These are phyloP conservation scores for Bryconaethiops microstoma DNA, from an alignment of 2,797 vertebrate genomes.

Conservation along the genomic window DNA sequence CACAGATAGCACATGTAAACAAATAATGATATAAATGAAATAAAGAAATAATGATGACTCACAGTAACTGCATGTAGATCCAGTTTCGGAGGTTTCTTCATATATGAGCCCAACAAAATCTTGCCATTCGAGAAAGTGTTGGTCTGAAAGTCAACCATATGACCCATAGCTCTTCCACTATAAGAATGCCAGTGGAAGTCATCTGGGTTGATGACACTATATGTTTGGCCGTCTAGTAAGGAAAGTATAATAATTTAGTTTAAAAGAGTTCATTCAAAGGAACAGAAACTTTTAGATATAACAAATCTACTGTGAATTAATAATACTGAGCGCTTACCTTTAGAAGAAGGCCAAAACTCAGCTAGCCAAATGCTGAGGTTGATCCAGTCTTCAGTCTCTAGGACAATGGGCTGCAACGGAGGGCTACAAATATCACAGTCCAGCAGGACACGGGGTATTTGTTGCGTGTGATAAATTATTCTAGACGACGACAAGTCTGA, in stretches of 20 bases:
- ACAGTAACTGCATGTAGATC: conserved; percentile 76
- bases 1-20: background rate
- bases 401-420: conserved; percentile 68
- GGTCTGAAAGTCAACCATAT: conserved; percentile 65
- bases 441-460: conserved; percentile 39
- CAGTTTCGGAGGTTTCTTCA: conserved; percentile 79
- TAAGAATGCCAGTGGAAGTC: conserved; percentile 77
- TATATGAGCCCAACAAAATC: conserved; percentile 76
- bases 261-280: no score
- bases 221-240: conserved; percentile 33
- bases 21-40: background rate
- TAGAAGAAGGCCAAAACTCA: conserved; percentile 66
- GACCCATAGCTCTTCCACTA: conserved; percentile 70
- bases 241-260: background rate
- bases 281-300: no score
- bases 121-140: conserved; percentile 71
- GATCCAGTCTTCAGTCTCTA: conserved; percentile 70
- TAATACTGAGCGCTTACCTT: conserved; percentile 42
- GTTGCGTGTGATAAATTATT: background rate
- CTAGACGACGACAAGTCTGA: conserved; percentile 58
- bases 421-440: conserved; percentile 68
- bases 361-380: conserved; percentile 72
- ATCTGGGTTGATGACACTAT: conserved; percentile 67
- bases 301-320: background rate
- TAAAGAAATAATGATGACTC: conserved; percentile 47